Base-by-base conservation (phyloP, 2,797 vertebrate species). In the Sebastes steindachneri region DNA sequence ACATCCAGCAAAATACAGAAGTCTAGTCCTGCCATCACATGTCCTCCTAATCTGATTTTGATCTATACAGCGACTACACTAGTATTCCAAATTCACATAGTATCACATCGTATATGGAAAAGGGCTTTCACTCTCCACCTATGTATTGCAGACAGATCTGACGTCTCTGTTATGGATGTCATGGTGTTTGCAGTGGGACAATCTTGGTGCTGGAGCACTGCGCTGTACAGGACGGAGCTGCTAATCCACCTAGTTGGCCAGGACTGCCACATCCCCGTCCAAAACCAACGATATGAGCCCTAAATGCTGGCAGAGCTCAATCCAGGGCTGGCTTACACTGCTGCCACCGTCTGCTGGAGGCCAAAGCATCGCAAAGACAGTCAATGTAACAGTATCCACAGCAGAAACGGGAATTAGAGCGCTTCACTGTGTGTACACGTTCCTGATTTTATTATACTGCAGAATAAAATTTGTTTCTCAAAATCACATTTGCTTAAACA, bases 201-300 rank as follows among this genome's bases (percentile, higher is more conserved):
- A 75, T 86, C 75, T 76, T 68, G 45, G 53, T 53, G 80, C 75
- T 54, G 80, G 37, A 82, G 72, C 28, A 1, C 71, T 31, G 58
- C 11, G 29, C 58, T 64, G 29, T 66, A 86, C 85, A 80, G 88
- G 87, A 91, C 84, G 73, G 74, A 81, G 72, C 84, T 75, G 79
- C 82, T 91, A 91, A 92, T 89, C 88, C 89, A 84, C 86, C 81
- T 68, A 74, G 75, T 90, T 84, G 87, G 92, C 91, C 71, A 7
- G 62, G 25, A 76, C 7, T 67, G 55, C 48, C 23, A 21, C 63
- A 72, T 81, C 33, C 59, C 29, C 17, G 9, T 91, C 89, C 88
- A 92, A 86, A 88, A 88, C 51, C 81, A 89, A 92, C 87, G 70
- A 80, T 65, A 87, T 82, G 82, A 89, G 73, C 78, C 57, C 65